Evolutionary conservation across 2,113 vertebrate genomes (phyloP).

Genomic region (Chiloscyllium plagiosum): DNA sequence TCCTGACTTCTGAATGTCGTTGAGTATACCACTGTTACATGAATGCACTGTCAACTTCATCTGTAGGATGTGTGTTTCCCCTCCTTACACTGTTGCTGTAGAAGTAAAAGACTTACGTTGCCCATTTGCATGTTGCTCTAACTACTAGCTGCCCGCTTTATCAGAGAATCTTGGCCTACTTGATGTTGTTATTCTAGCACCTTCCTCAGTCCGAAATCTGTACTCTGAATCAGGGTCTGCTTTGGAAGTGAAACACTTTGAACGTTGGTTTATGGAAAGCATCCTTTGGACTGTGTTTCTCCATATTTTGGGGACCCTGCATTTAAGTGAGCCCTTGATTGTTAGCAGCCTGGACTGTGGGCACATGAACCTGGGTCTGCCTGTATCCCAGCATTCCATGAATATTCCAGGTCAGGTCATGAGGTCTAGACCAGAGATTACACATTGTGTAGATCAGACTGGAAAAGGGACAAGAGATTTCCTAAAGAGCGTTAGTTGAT

Average conservation of each 20-base stretch:
- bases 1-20: neutral
- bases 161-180: neutral
- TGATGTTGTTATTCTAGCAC: neutral
- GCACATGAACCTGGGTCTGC: neutral
- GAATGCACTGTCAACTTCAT: neutral
- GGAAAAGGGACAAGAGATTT: neutral
- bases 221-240: neutral
- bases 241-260: neutral
- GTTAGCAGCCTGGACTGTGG: neutral
- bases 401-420: neutral
- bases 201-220: neutral
- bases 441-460: neutral
- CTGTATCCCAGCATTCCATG: neutral
- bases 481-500: neutral
- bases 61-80: neutral
- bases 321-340: neutral
- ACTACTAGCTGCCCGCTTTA: neutral
- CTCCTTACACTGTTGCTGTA: neutral
- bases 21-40: neutral
- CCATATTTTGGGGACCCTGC: neutral
- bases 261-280: too few relatives aligned
- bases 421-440: neutral
- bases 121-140: neutral
- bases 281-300: neutral
- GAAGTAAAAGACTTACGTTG: neutral